Conservation (phyloP, 2,797 vertebrate species). For the Peromyscus eremicus region DNA sequence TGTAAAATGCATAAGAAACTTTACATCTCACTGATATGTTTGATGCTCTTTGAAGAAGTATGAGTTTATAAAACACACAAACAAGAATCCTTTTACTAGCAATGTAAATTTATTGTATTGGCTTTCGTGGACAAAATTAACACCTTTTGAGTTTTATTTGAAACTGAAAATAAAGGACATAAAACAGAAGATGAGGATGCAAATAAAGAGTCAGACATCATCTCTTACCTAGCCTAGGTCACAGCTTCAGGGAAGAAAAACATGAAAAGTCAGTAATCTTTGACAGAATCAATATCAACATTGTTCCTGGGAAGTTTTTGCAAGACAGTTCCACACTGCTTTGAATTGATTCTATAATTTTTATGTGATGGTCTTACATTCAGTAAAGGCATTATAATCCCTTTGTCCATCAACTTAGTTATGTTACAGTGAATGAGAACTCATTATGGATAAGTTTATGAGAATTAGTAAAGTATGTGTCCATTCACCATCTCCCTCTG, state of each 20-base stretch:
- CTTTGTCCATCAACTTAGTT: not conserved
- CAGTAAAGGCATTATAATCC: not conserved
- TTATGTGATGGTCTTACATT: not conserved
- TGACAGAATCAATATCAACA: not conserved
- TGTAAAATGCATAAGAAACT: not conserved
- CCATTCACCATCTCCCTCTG: not conserved
- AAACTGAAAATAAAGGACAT: slow-evolving; percentile 13
- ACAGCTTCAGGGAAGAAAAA: not conserved
- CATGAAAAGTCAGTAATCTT: not conserved
- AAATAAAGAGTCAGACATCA: not conserved
- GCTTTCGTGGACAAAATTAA: not conserved
- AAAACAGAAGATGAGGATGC: not conserved
- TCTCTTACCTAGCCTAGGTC: not conserved
- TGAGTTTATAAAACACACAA: not conserved
- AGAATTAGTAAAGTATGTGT: not conserved
- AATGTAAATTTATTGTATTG: not conserved
- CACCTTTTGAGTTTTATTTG: not conserved
- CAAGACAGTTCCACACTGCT: fast-evolving
- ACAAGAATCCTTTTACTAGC: not conserved
- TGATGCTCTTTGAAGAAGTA: not conserved
- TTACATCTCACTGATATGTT: not conserved
- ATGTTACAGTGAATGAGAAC: not conserved
- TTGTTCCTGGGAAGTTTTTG: not conserved
- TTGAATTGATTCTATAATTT: not conserved
- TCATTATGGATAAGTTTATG: not conserved